phyloP scores from a whole-genome alignment of 2,888 invertebrate species.

The Drosophila mettleri region DNA sequence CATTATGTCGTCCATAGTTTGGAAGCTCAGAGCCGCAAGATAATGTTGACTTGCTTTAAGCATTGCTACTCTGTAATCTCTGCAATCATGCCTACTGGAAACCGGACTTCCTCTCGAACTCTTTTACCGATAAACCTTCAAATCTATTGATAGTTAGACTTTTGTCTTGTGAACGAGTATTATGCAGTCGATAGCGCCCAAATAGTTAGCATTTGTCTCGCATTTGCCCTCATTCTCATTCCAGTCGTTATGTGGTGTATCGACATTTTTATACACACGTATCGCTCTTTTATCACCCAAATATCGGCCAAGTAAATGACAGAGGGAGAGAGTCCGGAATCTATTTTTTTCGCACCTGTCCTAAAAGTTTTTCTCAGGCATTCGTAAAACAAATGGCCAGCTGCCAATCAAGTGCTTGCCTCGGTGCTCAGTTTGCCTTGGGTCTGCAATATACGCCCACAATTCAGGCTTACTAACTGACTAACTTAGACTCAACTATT shows the following conservation, averaged over 20 bases:
- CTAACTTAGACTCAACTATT: conserved; percentile 28
- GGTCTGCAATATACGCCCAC: conserved; percentile 15
- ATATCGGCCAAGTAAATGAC: conserved; percentile 17
- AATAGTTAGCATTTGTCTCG: neutral
- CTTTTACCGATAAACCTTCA: no score
- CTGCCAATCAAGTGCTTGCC: conserved; percentile 73
- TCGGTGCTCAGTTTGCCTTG: conserved; percentile 1
- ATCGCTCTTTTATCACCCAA: conserved; percentile 19
- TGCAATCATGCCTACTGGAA: no score
- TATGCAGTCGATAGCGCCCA: neutral
- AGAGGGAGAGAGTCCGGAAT: conserved; percentile 19
- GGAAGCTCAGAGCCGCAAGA: no score
- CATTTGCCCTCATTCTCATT: neutral
- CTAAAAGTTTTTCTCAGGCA: conserved; percentile 3
- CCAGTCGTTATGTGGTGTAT: conserved; percentile 15
- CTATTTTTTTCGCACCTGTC: conserved; percentile 4
- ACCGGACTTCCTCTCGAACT: neutral
- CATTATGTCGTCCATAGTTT: no score
- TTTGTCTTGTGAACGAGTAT: neutral
- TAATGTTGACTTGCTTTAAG: no score
- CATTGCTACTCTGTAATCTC: no score
- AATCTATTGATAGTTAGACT: no score
- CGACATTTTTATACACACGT: neutral
- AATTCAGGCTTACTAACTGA: conserved; percentile 40
- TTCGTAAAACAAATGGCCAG: conserved; percentile 57